phyloP scores from a whole-genome alignment of 2,113 vertebrate genomes.

The Perognathus longimembris region DNA sequence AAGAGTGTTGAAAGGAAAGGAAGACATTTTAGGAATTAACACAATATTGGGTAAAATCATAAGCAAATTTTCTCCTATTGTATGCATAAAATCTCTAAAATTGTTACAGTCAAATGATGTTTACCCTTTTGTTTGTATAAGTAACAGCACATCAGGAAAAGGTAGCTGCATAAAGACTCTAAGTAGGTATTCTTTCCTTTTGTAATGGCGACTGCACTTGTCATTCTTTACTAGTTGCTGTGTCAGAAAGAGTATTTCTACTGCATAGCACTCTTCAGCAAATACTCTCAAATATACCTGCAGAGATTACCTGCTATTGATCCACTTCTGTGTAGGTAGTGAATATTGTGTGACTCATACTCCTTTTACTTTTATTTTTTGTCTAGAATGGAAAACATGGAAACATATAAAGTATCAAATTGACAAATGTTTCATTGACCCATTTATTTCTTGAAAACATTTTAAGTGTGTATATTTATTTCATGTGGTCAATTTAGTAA shows the following conservation, averaged over 20 bases:
- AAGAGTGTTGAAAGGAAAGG: background rate
- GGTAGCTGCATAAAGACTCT: background rate
- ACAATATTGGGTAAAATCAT: background rate
- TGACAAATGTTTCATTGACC: slow-evolving; percentile 37
- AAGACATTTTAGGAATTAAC: background rate
- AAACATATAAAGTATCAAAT: slow-evolving; percentile 46
- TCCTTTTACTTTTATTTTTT: background rate
- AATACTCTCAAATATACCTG: slow-evolving; percentile 71
- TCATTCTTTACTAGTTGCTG: slow-evolving; percentile 34
- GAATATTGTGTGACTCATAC: slow-evolving; percentile 57
- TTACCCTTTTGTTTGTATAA: background rate
- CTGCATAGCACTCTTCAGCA: slow-evolving; percentile 14
- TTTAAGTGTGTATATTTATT: slow-evolving; percentile 30
- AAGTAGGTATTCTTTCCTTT: background rate
- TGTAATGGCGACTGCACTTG: background rate
- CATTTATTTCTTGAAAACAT: slow-evolving; percentile 33
- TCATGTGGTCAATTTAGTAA: slow-evolving; percentile 29
- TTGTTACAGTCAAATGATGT: background rate
- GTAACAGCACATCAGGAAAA: background rate
- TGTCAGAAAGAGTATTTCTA: slow-evolving; percentile 31
- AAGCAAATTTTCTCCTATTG: background rate
- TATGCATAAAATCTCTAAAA: background rate
- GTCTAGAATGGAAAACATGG: slow-evolving; percentile 45
- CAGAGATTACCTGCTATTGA: slow-evolving; percentile 61
- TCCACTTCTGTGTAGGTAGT: slow-evolving; percentile 53